These are phyloP conservation scores for Protosalanx chinensis DNA, from an alignment of 2,797 vertebrate species.

Conservation along the genomic window DNA sequence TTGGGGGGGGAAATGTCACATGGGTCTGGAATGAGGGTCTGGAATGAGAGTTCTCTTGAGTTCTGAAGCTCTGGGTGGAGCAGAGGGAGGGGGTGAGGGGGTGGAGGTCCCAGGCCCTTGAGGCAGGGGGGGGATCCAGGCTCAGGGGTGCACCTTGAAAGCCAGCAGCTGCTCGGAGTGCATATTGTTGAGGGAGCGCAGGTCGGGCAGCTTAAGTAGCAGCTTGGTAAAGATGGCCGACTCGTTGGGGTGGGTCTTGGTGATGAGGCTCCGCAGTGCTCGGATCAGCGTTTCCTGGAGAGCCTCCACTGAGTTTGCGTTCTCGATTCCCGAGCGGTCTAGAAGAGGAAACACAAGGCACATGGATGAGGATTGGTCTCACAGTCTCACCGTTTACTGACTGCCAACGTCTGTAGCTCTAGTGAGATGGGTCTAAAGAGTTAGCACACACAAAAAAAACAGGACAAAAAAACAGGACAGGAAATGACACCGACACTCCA, in stretches of 20 bases:
- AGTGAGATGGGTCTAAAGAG: not conserved
- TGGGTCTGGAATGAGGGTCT: not conserved
- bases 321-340: conserved; percentile 95
- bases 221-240: conserved; percentile 95
- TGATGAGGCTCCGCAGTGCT: conserved; percentile 89
- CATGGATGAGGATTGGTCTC: not conserved
- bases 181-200: conserved; percentile 97
- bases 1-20: conserved; percentile 9
- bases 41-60: not conserved
- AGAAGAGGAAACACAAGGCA: not conserved
- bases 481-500: not conserved
- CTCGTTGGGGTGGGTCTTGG: conserved; percentile 92
- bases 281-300: conserved; percentile 94
- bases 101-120: not conserved
- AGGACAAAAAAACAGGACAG: not conserved
- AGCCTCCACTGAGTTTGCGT: conserved; percentile 91
- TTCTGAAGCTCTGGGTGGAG: no score
- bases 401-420: not conserved
- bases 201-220: conserved; percentile 92
- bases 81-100: conserved; percentile 8
- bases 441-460: not conserved
- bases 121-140: no score
- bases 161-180: conserved; percentile 97
- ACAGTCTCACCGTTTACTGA: not conserved
- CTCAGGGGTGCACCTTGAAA: conserved; percentile 90